Conservation (phyloP, 2,888 invertebrate species). For the Trissonchulus latispiculum region DNA sequence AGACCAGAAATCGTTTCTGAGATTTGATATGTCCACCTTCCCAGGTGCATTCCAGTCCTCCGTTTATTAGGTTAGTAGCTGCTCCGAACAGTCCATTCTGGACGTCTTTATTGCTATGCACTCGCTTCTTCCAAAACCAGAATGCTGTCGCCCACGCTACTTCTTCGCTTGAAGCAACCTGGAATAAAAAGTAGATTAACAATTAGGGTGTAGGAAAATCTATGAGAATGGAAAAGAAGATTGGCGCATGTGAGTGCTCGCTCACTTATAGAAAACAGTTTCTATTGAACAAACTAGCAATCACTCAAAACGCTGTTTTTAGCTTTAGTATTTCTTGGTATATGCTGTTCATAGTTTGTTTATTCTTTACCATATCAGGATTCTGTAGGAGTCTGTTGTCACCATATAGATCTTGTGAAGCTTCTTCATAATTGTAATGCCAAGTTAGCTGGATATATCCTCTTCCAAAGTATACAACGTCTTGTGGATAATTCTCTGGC, state of each 20-base stretch:
- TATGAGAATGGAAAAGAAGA: too few relatives aligned
- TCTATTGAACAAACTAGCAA: too few relatives aligned
- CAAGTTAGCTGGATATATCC: neutral
- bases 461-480: neutral
- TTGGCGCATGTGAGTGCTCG: too few relatives aligned
- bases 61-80: neutral
- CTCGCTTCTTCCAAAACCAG: slow-evolving; percentile 7
- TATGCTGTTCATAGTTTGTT: too few relatives aligned
- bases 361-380: neutral
- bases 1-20: neutral
- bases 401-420: neutral
- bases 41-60: neutral
- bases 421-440: neutral
- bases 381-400: neutral
- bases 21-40: neutral
- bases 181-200: neutral
- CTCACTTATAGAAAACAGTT: too few relatives aligned
- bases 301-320: too few relatives aligned
- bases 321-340: too few relatives aligned
- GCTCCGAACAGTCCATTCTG: neutral
- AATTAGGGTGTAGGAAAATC: too few relatives aligned
- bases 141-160: slow-evolving; percentile 21
- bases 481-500: neutral
- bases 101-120: neutral
- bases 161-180: slow-evolving; percentile 24